Base-by-base conservation (phyloP, 2,888 invertebrate genomes). In the Mythimna lalbum region DNA sequence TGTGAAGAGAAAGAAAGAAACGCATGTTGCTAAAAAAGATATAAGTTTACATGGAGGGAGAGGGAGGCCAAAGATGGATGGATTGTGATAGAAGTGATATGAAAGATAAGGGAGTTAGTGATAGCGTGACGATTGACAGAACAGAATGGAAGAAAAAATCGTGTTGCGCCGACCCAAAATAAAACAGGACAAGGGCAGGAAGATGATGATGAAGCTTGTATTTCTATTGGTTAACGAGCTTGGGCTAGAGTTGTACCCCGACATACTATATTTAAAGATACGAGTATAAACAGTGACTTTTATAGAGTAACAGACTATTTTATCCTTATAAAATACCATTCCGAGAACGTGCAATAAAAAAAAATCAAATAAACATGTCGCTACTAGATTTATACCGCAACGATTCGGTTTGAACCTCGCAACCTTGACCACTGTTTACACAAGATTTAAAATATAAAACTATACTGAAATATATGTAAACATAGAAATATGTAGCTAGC, bases 361-460 rank as follows among this genome's bases (percentile, higher is more conserved):
- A 62, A 63, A 70, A 64, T 66, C 56, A 72, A 80, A 82, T 67
- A 83, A 73, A 73, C 70, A 67, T 59, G 64, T 65, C 60, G 36
- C 57, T 65, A 65, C 49, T 21, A 70, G 57, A 82, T 82, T 82
- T 84, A 84, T 33, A 62, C 27, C 71, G 10, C 57, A 7, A 23
- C 53, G 47, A 57, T 59, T 59, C 59, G 27, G 53, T 59, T 53
- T 65, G 66, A 66, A 70, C 68, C 66, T 64, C 60, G 9, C 72
- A 69, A 60, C 80, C 81, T 76, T 76, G 76, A 59, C n/a, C 52
- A 73, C 69, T 81, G 76, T 85, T 83, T 85, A 83, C 33, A 62
- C 60, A 55, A 50, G 55, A 71, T 70, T 72, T 73, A 72, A 71
- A 79, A 76, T 79, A 82, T 80, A 71, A 83, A 77, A 77, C 68